A percentile compares a stretch with the other conserved stretches of the same genome.
Conservation (phyloP, 2,113 vertebrate genomes). For the Dicaeum eximium region DNA sequence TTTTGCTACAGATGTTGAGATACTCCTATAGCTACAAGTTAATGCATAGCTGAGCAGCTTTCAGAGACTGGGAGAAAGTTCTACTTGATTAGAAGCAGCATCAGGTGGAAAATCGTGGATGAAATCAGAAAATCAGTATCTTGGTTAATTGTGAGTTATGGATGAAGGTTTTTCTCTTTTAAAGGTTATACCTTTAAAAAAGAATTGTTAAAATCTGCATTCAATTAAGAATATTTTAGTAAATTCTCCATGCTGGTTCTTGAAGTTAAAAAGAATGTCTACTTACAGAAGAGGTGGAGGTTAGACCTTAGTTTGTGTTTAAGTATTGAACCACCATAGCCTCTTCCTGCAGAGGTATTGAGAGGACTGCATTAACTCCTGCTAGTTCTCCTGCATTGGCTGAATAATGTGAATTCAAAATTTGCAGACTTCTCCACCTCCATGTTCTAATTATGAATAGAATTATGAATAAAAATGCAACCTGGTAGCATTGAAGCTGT, state of each 20-base stretch:
- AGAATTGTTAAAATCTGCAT: background rate
- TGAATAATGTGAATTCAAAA: background rate
- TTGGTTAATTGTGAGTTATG: background rate
- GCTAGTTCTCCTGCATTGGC: background rate
- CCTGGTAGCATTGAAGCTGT: background rate
- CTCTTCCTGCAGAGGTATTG: background rate
- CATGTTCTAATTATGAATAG: background rate
- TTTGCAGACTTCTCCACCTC: background rate
- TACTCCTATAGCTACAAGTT: background rate
- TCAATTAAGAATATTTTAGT: background rate
- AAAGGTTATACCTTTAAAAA: background rate
- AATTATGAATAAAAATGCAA: constrained; percentile 8
- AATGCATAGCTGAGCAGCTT: background rate
- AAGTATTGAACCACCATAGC: background rate
- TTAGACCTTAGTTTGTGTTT: background rate
- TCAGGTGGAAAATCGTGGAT: background rate
- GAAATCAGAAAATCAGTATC: background rate
- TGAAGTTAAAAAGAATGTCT: background rate
- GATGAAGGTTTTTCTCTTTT: background rate
- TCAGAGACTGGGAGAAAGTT: background rate
- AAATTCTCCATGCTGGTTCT: background rate
- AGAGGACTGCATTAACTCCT: background rate
- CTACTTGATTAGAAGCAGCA: background rate
- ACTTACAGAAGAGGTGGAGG: background rate
- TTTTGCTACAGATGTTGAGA: background rate